Conservation (phyloP, 2,113 vertebrate species). For the Odocoileus hemionus region DNA sequence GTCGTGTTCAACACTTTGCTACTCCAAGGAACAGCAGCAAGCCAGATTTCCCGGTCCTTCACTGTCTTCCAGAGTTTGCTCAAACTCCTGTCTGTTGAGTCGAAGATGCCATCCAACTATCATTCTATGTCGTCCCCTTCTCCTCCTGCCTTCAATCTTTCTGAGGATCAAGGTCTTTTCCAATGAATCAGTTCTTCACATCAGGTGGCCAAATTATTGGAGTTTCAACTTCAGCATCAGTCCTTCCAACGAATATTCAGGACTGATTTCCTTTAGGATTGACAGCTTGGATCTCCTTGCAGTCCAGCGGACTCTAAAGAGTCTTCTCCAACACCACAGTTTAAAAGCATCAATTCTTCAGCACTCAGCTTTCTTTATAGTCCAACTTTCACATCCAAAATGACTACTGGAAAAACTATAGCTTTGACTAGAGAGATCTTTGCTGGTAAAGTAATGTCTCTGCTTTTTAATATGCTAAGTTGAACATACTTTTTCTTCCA, state of each 20-base stretch:
- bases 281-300: neutral
- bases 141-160: neutral
- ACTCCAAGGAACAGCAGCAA: neutral
- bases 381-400: neutral
- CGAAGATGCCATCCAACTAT: neutral
- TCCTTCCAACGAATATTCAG: neutral
- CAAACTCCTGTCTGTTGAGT: neutral
- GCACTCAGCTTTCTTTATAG: neutral
- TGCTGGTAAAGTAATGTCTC: neutral
- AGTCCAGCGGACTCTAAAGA: neutral
- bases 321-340: neutral
- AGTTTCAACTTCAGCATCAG: neutral
- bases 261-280: neutral
- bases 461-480: neutral
- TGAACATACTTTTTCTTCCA: neutral
- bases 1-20: neutral
- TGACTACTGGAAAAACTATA: neutral
- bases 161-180: neutral
- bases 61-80: neutral
- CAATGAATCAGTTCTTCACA: neutral
- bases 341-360: neutral
- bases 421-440: neutral
- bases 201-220: neutral
- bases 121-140: neutral
- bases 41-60: neutral